Conservation (phyloP, 2,888 invertebrate genomes). For the Colostygia pectinataria region DNA sequence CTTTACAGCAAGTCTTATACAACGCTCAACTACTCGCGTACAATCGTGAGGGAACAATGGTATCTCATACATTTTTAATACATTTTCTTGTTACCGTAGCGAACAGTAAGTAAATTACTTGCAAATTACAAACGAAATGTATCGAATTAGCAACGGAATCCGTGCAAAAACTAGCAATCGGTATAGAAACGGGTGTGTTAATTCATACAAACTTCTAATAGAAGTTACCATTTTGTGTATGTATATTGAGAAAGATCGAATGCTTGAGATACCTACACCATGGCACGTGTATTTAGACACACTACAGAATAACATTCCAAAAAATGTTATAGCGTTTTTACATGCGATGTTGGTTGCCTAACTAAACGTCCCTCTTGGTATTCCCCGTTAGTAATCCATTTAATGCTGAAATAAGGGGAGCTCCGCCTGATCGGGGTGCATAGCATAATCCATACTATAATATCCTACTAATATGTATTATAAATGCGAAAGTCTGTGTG, state of each 20-base stretch:
- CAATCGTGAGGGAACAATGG: constrained; percentile 56
- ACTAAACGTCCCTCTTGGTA: constrained; percentile 41
- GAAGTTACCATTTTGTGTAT: too few relatives aligned
- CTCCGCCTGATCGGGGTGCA: constrained; percentile 37
- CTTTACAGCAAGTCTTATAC: constrained; percentile 38
- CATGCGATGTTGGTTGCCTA: constrained; percentile 36
- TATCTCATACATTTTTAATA: constrained; percentile 61
- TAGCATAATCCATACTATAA: constrained; percentile 15
- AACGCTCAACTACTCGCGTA: constrained; percentile 48
- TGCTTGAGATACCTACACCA: too few relatives aligned
- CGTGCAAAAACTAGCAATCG: constrained; percentile 33
- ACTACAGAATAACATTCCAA: constrained; percentile 1
- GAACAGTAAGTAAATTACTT: constrained; percentile 46
- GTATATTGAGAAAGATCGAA: too few relatives aligned
- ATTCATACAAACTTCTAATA: too few relatives aligned
- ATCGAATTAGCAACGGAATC: constrained; percentile 34
- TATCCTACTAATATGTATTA: too few relatives aligned
- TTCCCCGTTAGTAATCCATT: constrained; percentile 58
- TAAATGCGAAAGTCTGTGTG: too few relatives aligned
- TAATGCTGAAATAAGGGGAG: constrained; percentile 44
- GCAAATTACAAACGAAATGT: constrained; percentile 37
- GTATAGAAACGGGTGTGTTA: constrained; percentile 9
- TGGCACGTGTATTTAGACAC: too few relatives aligned
- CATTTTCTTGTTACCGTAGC: constrained; percentile 53
- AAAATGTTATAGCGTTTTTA: constrained; percentile 11